Evolutionary conservation across 1,140 invertebrate species (phyloP).

Genomic region (Drosophila kikkawai): DNA sequence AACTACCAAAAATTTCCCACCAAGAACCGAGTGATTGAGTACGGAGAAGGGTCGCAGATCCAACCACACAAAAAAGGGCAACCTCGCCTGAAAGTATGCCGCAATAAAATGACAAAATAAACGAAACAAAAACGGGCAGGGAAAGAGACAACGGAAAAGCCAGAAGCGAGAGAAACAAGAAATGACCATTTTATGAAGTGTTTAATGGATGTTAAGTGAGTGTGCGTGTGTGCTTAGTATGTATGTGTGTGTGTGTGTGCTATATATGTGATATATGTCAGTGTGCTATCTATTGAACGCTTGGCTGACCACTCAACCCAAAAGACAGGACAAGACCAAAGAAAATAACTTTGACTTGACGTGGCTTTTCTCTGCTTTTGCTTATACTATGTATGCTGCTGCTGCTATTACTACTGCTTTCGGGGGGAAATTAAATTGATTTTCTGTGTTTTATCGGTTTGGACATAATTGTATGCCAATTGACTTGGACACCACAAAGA

Average conservation of each 20-base stretch:
- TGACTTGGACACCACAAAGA: slow-evolving; percentile 26
- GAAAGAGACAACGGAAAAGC: slow-evolving; percentile 4
- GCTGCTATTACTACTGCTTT: slow-evolving; percentile 1
- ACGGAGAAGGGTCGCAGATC: slow-evolving; percentile 5
- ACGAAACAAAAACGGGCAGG: slow-evolving; percentile 44
- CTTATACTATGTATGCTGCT: not conserved
- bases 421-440: slow-evolving; percentile 62
- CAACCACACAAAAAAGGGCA: slow-evolving; percentile 20
- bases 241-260: slow-evolving; percentile 14
- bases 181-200: slow-evolving; percentile 82
- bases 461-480: slow-evolving; percentile 65
- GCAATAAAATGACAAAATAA: slow-evolving; percentile 73
- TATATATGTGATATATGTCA: slow-evolving; percentile 24
- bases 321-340: slow-evolving; percentile 14
- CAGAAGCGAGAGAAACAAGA: slow-evolving; percentile 52
- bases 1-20: slow-evolving; percentile 45
- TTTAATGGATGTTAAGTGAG: slow-evolving; percentile 80
- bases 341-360: slow-evolving; percentile 39
- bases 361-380: not conserved
- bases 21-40: slow-evolving; percentile 14
- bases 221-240: slow-evolving; percentile 39
- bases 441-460: slow-evolving; percentile 51
- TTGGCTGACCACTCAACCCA: slow-evolving; percentile 60
- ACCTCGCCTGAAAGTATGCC: slow-evolving; percentile 58
- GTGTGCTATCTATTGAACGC: slow-evolving; percentile 73